Conservation (phyloP, 2,113 vertebrate genomes). For the Peromyscus leucopus region DNA sequence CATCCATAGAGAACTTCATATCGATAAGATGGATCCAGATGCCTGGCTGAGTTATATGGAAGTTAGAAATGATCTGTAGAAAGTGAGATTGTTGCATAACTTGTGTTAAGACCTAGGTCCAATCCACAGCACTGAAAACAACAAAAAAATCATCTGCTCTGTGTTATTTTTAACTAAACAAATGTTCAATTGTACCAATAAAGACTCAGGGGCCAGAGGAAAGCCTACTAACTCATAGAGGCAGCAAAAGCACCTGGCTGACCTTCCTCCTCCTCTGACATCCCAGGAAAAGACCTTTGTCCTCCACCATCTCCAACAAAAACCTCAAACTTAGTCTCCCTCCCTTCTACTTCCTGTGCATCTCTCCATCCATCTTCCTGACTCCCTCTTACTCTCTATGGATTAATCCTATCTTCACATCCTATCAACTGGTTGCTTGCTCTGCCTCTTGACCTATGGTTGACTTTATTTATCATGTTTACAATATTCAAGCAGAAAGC, state of each 20-base stretch:
- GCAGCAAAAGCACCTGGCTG: background rate
- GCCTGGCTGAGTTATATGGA: background rate
- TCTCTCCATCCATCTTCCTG: background rate
- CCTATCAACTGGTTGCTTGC: background rate
- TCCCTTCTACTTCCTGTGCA: background rate
- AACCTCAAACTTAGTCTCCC: background rate
- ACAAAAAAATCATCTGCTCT: background rate
- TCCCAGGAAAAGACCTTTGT: background rate
- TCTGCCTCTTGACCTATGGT: background rate
- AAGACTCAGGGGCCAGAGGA: background rate
- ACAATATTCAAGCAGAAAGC: background rate
- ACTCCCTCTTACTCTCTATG: background rate
- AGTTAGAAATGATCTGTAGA: background rate
- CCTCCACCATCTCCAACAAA: background rate
- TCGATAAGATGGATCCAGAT: background rate
- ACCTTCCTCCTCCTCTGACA: background rate
- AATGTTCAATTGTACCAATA: background rate
- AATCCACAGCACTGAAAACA: background rate
- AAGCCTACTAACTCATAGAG: background rate
- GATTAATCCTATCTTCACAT: background rate
- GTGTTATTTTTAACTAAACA: background rate
- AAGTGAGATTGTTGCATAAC: background rate
- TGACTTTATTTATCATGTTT: background rate
- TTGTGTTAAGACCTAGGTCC: background rate
- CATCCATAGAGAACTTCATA: background rate